Conservation (phyloP, 2,797 vertebrate species). For the Myotis vivesi region DNA sequence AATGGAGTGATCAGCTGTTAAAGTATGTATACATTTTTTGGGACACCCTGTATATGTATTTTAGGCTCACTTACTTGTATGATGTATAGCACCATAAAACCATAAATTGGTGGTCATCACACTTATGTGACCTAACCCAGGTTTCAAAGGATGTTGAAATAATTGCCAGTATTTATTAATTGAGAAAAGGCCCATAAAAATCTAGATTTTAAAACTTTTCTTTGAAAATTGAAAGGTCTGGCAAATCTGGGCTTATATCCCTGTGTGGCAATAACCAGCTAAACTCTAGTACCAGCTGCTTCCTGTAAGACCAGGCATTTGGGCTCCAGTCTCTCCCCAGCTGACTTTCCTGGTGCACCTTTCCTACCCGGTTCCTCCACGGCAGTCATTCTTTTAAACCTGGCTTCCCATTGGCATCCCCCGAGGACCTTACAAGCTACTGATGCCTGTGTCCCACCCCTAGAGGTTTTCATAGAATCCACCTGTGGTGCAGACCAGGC, state of each 20-base stretch:
- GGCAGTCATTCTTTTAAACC: not conserved
- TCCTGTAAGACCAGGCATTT: not conserved
- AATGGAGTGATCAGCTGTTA: not conserved
- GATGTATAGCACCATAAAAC: not conserved
- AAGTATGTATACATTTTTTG: not conserved
- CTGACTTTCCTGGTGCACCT: not conserved
- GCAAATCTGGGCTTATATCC: not conserved
- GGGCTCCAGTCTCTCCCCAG: not conserved
- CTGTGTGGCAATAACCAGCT: not conserved
- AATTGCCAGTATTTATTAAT: slow-evolving; percentile 17
- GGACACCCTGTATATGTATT: not conserved
- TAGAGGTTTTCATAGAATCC: not conserved
- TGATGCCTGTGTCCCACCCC: not conserved
- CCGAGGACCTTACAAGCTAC: not conserved
- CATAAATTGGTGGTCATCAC: not conserved
- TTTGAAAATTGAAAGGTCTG: slow-evolving; percentile 9
- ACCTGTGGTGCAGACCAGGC: not conserved
- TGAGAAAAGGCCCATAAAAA: not conserved
- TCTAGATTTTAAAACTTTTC: not conserved
- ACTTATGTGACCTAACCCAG: not conserved
- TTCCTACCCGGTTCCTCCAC: not conserved
- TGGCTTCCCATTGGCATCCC: not conserved
- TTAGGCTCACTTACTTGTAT: slow-evolving; percentile 42
- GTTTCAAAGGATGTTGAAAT: slow-evolving; percentile 26
- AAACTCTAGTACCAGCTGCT: not conserved